Evolutionary conservation across 1,140 invertebrate species (phyloP).

Genomic region (Drosophila guanche): DNA sequence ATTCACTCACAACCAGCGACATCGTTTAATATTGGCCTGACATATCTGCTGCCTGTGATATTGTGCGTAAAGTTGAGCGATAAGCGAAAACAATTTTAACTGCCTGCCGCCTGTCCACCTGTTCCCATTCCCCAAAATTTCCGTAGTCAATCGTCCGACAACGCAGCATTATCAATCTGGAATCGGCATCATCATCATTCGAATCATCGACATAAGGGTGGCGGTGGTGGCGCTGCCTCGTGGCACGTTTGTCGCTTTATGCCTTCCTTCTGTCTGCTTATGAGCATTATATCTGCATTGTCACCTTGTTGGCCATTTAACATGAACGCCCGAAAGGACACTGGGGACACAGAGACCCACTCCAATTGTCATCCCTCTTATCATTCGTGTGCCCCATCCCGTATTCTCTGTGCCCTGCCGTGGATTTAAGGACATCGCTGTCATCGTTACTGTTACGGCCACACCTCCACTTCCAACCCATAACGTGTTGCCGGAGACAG

Average conservation of each 20-base stretch:
- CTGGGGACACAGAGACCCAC: background rate
- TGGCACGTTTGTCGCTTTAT: slow-evolving; percentile 61
- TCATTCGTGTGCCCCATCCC: slow-evolving; percentile 10
- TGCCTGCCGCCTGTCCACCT: background rate
- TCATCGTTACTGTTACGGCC: slow-evolving; percentile 40
- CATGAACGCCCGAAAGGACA: slow-evolving; percentile 39
- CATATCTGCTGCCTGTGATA: slow-evolving; percentile 51
- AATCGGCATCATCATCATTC: slow-evolving; percentile 49
- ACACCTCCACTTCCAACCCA: slow-evolving; percentile 16
- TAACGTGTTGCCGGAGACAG: slow-evolving; percentile 15
- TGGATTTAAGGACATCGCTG: slow-evolving; percentile 44
- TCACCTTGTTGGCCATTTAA: slow-evolving; percentile 79
- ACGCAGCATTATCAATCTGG: slow-evolving; percentile 71
- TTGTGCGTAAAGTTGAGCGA: slow-evolving; percentile 69
- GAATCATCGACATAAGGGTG: slow-evolving; percentile 49
- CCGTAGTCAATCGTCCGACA: slow-evolving; percentile 39
- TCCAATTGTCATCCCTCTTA: slow-evolving; percentile 3
- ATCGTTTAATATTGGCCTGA: slow-evolving; percentile 46
- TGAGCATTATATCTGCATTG: slow-evolving; percentile 79
- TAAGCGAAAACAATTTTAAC: slow-evolving; percentile 52
- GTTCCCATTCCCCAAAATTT: background rate
- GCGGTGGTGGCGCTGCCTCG: background rate
- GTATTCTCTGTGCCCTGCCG: slow-evolving; percentile 34
- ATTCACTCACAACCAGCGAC: slow-evolving; percentile 25
- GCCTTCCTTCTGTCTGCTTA: slow-evolving; percentile 40